Evolutionary conservation across 2,797 vertebrate genomes (phyloP).

Genomic region (Clarias pachynema): DNA sequence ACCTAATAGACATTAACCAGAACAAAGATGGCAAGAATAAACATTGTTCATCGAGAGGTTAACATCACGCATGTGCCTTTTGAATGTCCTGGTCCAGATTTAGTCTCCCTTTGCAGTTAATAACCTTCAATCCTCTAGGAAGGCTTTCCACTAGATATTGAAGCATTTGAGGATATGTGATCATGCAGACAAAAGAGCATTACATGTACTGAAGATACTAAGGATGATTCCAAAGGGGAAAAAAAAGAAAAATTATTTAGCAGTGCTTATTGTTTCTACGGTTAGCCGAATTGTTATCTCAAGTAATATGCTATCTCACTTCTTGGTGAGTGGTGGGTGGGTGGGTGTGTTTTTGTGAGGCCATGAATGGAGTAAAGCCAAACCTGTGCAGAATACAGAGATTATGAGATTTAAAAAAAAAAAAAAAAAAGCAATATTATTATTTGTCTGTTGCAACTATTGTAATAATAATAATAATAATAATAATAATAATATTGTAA

Average conservation of each 20-base stretch:
- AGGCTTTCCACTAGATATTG: background rate
- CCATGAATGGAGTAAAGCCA: background rate
- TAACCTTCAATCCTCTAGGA: background rate
- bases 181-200: background rate
- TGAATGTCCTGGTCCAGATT: background rate
- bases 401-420: background rate
- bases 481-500: background rate
- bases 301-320: too few species aligned
- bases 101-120: background rate
- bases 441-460: background rate
- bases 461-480: too few species aligned
- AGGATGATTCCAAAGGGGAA: too few species aligned
- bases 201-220: background rate
- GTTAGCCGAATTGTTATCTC: too few species aligned
- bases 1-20: background rate
- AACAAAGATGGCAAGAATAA: conserved; percentile 2
- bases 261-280: too few species aligned
- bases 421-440: background rate
- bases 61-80: background rate
- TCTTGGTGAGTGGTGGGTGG: too few species aligned
- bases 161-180: background rate
- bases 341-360: background rate
- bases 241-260: too few species aligned
- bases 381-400: background rate
- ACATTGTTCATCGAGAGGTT: background rate